Evolutionary conservation across 2,113 vertebrate species (phyloP), one percentile per base, ranked within the genome.

Genomic region (Ranitomeya imitator): DNA sequence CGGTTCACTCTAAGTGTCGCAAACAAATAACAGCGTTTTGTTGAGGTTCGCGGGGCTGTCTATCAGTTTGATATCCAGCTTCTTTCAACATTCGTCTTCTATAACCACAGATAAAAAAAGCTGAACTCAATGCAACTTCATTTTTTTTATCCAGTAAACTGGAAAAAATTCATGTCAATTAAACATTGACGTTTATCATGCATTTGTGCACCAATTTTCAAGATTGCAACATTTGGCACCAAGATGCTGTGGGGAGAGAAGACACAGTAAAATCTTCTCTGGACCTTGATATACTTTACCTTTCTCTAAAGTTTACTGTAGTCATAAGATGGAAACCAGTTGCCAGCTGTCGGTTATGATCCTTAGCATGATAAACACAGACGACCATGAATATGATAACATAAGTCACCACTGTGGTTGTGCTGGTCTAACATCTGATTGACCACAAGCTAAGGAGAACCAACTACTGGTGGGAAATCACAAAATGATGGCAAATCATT

Each of bases 11-110:
- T 86, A 79, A 79, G 19, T 23, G 19, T 83, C 45, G 69, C 45
- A 73, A 52, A 37, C 83, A 76, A 37, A 76, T 57, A 85, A 59
- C 54, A 59, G 16, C 18, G 71, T 76, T 76, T 85, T 85, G 69
- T 85, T 85, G 52, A 85, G 51, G 19, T 55, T 55, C 2, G 6
- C 52, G 8, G 18, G 13, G 63, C 21, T 37, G 83, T 71, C 83
- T 74, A 85, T 85, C 65, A 85, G 67, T 55, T 55, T 71, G 6
- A 59, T 76, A 85, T 69, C 65, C 18, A 67, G 19, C 63, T 55
- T 54, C 83, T 85, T 85, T 73, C 54, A 85, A 73, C 69, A 45
- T 60, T 19, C 45, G 73, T 60, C 60, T 76, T 76, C 23, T n/a
- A 84, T 85, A 83, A 52, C 61, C 54, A 31, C 67, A 31, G 13